Conservation (phyloP, 2,113 vertebrate genomes). For the Sinocyclocheilus maitianheensis region DNA sequence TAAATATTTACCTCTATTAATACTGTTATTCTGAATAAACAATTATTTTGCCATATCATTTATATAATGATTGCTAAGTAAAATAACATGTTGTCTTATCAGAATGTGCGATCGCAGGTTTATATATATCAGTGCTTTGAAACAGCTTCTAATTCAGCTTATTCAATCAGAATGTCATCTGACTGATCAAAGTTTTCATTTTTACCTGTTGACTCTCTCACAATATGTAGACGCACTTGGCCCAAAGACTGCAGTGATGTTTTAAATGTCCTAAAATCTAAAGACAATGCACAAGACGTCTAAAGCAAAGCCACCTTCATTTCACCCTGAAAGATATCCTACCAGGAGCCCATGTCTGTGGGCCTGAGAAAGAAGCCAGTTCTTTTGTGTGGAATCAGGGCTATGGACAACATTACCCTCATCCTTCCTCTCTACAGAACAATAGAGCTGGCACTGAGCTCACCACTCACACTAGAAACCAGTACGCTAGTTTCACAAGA, state of each 20-base stretch:
- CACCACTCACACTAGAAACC: slow-evolving; percentile 43
- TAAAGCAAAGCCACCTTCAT: slow-evolving; percentile 25
- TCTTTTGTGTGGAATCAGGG: slow-evolving; percentile 33
- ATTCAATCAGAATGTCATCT: background rate
- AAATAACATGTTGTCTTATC: background rate
- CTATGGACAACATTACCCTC: slow-evolving; percentile 47
- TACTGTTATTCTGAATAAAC: background rate
- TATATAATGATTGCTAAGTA: background rate
- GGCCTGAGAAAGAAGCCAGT: slow-evolving; percentile 38
- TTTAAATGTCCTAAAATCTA: slow-evolving; percentile 10
- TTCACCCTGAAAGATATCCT: slow-evolving; percentile 43
- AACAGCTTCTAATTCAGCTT: background rate
- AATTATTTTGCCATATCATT: background rate
- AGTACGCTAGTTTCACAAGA: slow-evolving; percentile 12
- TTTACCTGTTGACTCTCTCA: background rate
- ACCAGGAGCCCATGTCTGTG: slow-evolving; percentile 38
- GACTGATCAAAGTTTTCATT: background rate
- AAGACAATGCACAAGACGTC: slow-evolving; percentile 8
- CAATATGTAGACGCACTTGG: background rate
- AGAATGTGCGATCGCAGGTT: background rate
- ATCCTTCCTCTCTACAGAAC: slow-evolving; percentile 41
- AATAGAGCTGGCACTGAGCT: slow-evolving; percentile 24
- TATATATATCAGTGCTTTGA: background rate
- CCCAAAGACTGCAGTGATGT: background rate
- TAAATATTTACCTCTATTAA: no score